A percentile compares a stretch with the other conserved stretches of the same genome.
Conservation (phyloP, 35 echinoderm and acorn worm species). For the Lytechinus pictus region DNA sequence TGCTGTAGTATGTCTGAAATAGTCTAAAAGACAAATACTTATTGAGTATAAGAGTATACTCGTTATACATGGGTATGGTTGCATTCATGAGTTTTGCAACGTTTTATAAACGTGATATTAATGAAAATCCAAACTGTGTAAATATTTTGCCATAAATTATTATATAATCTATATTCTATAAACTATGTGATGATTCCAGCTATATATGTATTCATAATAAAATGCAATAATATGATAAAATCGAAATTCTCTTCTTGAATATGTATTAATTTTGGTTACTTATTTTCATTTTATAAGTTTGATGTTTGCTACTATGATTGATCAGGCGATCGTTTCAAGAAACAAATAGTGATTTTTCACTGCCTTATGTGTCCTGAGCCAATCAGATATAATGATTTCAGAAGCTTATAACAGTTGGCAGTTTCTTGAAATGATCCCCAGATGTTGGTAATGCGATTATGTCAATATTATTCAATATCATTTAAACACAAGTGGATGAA, state of each 20-base stretch:
- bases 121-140: neutral
- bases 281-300: neutral
- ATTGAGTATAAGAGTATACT: neutral
- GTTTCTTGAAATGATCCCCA: too few species aligned
- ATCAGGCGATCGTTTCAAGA: neutral
- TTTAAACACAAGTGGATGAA: too few species aligned
- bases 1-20: constrained; percentile 2
- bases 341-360: neutral
- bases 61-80: constrained; percentile 1
- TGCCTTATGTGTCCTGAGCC: neutral
- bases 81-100: constrained; percentile 18
- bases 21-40: constrained; percentile 13
- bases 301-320: neutral
- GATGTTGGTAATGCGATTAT: too few species aligned
- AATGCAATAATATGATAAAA: constrained; percentile 4
- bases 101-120: neutral
- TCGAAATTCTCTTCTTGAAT: neutral
- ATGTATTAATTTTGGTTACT: neutral
- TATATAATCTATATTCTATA: constrained; percentile 15
- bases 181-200: neutral
- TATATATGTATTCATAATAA: constrained; percentile 20
- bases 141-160: constrained; percentile 14
- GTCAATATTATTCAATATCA: too few species aligned
- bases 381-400: neutral
- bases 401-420: too few species aligned